Evolutionary conservation across 2,888 invertebrate species (phyloP), one percentile per base, ranked within the genome.

Genomic region (Cosmorhoe ocellata): DNA sequence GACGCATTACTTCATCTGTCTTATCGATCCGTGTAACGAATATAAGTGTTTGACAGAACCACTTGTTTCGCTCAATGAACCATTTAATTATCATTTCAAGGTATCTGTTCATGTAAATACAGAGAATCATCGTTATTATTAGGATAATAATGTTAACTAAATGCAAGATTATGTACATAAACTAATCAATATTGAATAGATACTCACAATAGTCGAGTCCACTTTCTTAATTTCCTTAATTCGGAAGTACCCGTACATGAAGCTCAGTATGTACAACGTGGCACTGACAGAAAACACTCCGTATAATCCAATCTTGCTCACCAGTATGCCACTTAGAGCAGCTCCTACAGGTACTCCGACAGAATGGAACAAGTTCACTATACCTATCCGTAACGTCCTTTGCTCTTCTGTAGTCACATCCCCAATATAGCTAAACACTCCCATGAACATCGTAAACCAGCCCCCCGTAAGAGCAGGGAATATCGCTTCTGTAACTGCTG

Each of bases 401-500:
- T 94, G 95, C 76, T 96, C 94, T 58, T 95, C 93, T 1, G 95
- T 94, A 2, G 97, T 96, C 10, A 97, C 94, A 73, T 97, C 97
- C 1, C 94, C 96, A 51, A 98, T 94, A 74, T 97, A 97, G 82
- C 96, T 96, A 83, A 97, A 95, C 59, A 97, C 94, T 12, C 96
- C 96, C 96, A 96, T 96, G 66, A 96, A 94, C 96, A 96, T 96
- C 24, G 96, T 96, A 75, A 96, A 95, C 96, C 96, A 96, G 6
- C 96, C 96, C 7, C 96, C 95, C 0, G 95, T 95, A 5, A 96
- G 71, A 0, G 95, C 95, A 1, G 96, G 96, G 79, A 96, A 96
- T 58, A 96, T 91, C 0, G 95, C 95, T 79, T 96, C 96, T 0
- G 95, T 93, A 3, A 96, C 91, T 0, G 95, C 96, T 10, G 95